Percentiles rank a stretch among this genome's conserved stretches.
Conservation (phyloP, 1,140 invertebrate species). For the Mya arenaria region DNA sequence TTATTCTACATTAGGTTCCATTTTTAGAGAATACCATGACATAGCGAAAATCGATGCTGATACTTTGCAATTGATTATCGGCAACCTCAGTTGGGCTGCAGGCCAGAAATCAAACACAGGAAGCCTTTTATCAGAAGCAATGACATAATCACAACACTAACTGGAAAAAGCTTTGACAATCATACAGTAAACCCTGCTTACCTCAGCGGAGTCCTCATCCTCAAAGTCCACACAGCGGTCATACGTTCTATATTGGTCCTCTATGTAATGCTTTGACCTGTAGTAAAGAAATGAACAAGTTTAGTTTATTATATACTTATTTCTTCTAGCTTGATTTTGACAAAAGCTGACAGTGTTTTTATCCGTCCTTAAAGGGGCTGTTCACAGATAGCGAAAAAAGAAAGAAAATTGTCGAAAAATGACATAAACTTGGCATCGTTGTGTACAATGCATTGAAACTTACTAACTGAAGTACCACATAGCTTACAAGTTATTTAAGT, state of each 20-base stretch:
- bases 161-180: background rate
- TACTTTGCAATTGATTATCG: background rate
- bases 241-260: conserved; percentile 35
- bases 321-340: background rate
- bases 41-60: no score
- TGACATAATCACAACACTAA: background rate
- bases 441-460: no score
- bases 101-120: background rate
- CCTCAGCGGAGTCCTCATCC: conserved; percentile 44
- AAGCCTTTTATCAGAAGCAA: background rate
- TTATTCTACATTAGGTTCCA: no score
- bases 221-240: conserved; percentile 25
- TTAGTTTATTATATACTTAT: background rate
- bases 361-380: background rate
- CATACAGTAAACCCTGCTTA: background rate
- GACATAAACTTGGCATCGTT: background rate
- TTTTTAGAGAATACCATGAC: no score
- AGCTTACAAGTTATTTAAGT: no score
- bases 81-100: background rate
- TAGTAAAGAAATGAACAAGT: no score
- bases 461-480: no score
- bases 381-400: background rate
- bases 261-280: conserved; percentile 43
- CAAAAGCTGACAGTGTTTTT: background rate
- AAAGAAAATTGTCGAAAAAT: background rate